A percentile compares a stretch with the other conserved stretches of the same genome.
Conservation (phyloP, 2,888 invertebrate genomes). For the Lycia hirtaria region DNA sequence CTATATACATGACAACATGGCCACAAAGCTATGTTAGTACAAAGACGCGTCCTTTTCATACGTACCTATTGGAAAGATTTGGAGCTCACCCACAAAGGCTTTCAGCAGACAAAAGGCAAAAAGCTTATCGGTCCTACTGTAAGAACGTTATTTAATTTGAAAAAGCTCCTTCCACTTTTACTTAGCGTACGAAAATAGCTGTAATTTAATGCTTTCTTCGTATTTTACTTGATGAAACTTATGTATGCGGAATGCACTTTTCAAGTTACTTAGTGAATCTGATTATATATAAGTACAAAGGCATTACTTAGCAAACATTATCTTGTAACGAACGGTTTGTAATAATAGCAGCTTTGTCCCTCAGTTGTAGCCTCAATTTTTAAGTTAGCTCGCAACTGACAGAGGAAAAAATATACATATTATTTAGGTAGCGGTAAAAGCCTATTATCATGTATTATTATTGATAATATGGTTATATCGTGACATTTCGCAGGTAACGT, state of each 20-base stretch:
- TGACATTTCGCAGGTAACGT: slow-evolving; percentile 33
- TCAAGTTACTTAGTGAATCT: background rate
- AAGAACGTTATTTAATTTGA: slow-evolving; percentile 31
- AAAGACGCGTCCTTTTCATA: slow-evolving; percentile 29
- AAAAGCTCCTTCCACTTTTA: slow-evolving; percentile 22
- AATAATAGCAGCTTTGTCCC: too few relatives aligned
- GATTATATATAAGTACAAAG: too few relatives aligned
- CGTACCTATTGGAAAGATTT: slow-evolving; percentile 24
- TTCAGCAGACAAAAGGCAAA: slow-evolving; percentile 33
- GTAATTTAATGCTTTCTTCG: slow-evolving; percentile 11
- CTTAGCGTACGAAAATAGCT: slow-evolving; percentile 2
- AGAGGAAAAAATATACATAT: too few relatives aligned
- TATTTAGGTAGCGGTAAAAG: too few relatives aligned
- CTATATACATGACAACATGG: slow-evolving; percentile 14
- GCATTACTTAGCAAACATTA: too few relatives aligned
- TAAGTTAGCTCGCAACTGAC: too few relatives aligned
- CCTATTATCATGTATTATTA: background rate
- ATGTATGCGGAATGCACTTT: slow-evolving; percentile 25
- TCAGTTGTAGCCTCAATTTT: too few relatives aligned
- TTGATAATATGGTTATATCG: background rate
- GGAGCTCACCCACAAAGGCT: slow-evolving; percentile 24
- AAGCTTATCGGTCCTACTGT: slow-evolving; percentile 27
- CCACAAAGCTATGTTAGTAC: slow-evolving; percentile 25
- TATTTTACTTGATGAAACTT: slow-evolving; percentile 15
- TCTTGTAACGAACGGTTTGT: too few relatives aligned